These are phyloP conservation scores for Knipowitschia caucasica DNA, from an alignment of 2,797 vertebrate genomes.

Conservation along the genomic window DNA sequence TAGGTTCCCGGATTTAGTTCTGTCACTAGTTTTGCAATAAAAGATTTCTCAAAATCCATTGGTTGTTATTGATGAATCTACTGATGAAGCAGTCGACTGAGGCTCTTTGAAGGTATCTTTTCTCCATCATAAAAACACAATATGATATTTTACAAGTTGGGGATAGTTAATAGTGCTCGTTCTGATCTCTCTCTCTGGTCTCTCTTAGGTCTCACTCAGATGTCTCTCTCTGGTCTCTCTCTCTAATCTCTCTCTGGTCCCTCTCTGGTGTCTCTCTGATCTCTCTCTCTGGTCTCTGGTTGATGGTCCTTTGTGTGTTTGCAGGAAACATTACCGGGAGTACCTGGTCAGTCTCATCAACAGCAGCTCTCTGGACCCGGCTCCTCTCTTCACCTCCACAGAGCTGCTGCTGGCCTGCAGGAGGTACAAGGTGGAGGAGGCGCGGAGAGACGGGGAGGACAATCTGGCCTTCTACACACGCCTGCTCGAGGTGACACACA, in stretches of 20 bases:
- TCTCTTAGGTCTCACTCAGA: too few species aligned
- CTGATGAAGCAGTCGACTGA: too few species aligned
- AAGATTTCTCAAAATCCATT: too few species aligned
- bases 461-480: conserved; percentile 65
- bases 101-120: too few species aligned
- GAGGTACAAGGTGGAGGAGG: conserved; percentile 76
- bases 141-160: too few species aligned
- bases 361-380: conserved; percentile 81
- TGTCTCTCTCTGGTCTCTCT: too few species aligned
- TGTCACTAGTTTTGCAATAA: too few species aligned
- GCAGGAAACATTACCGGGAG: conserved; percentile 87
- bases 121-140: too few species aligned
- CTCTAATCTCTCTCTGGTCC: background rate
- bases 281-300: background rate
- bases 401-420: conserved; percentile 78
- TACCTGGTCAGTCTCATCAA: conserved; percentile 91
- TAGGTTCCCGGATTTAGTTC: too few species aligned
- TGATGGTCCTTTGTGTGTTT: background rate
- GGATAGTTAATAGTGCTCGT: too few species aligned
- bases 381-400: conserved; percentile 74
- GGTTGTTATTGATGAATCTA: too few species aligned
- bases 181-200: too few species aligned
- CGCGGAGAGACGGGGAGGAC: conserved; percentile 68
- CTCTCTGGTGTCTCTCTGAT: background rate
- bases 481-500: conserved; percentile 81